Percentiles rank a stretch among this genome's conserved stretches.
These are phyloP conservation scores for Yponomeuta sedellus DNA, from an alignment of 2,888 invertebrate species.

Conservation along the genomic window DNA sequence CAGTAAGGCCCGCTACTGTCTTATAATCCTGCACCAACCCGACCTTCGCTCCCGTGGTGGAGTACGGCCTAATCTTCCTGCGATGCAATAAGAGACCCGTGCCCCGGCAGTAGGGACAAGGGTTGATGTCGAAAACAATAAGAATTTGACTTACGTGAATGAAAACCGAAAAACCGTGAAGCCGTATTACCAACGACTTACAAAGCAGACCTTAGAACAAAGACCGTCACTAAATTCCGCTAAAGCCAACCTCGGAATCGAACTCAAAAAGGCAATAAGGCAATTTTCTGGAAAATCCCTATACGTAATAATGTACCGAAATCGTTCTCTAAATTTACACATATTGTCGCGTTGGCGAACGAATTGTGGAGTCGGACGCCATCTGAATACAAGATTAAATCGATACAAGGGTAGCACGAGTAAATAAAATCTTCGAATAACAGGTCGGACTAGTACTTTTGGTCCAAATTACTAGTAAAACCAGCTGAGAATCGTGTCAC, in stretches of 20 bases:
- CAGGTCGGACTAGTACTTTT: conserved; percentile 17
- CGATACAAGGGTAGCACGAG: conserved; percentile 20
- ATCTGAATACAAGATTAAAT: conserved; percentile 64
- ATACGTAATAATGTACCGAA: conserved; percentile 73
- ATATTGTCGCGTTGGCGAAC: conserved; percentile 62
- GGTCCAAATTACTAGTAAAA: too few relatives aligned
- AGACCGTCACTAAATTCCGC: conserved; percentile 45
- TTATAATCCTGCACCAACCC: too few relatives aligned
- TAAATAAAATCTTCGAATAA: conserved; percentile 14
- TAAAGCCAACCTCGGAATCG: conserved; percentile 61
- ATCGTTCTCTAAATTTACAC: conserved; percentile 74
- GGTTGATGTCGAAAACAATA: too few relatives aligned
- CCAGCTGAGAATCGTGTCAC: too few relatives aligned
- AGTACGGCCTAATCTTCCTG: too few relatives aligned
- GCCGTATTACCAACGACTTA: not conserved
- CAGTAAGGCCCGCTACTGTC: too few relatives aligned
- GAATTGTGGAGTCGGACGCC: conserved; percentile 62
- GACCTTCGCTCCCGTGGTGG: too few relatives aligned
- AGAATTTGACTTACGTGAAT: too few relatives aligned
- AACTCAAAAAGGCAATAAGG: conserved; percentile 72
- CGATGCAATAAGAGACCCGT: too few relatives aligned
- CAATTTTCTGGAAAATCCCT: conserved; percentile 74
- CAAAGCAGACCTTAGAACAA: not conserved
- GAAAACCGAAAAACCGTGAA: too few relatives aligned
- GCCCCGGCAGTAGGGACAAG: too few relatives aligned